Evolutionary conservation across 2,797 vertebrate genomes (phyloP).

Genomic region (Danio albolineatus): DNA sequence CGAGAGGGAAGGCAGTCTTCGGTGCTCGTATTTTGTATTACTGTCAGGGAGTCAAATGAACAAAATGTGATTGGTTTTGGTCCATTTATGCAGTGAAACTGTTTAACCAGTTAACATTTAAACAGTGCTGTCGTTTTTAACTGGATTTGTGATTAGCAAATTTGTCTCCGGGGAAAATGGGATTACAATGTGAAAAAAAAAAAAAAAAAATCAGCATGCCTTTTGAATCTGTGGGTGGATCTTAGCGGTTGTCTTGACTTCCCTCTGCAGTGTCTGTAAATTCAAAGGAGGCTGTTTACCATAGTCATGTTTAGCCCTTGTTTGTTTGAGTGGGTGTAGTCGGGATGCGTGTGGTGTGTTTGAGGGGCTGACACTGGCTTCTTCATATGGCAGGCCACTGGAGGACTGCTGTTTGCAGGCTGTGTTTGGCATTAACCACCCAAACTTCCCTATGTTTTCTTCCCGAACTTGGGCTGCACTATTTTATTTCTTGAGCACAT

Average conservation of each 20-base stretch:
- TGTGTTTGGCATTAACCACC: conserved; percentile 39
- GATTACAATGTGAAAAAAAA: conserved; percentile 32
- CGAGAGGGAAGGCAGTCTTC: background rate
- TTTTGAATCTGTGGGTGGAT: conserved; percentile 29
- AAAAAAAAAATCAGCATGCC: background rate
- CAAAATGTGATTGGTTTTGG: conserved; percentile 9
- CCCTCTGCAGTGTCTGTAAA: conserved; percentile 34
- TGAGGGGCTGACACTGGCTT: conserved; percentile 41
- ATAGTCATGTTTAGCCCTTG: conserved; percentile 47
- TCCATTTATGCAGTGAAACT: conserved; percentile 19
- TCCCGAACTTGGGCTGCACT: background rate
- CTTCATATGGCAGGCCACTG: conserved; percentile 51
- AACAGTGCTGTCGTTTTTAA: conserved; percentile 28
- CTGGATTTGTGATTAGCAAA: conserved; percentile 27
- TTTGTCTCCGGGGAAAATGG: conserved; percentile 30
- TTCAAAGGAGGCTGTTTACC: conserved; percentile 43
- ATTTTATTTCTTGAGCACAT: background rate
- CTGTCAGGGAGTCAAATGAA: conserved; percentile 4
- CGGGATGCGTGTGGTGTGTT: conserved; percentile 40
- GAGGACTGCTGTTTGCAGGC: conserved; percentile 46
- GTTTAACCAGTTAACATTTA: conserved; percentile 50
- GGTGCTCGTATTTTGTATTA: conserved; percentile 1
- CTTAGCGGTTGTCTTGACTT: conserved; percentile 28
- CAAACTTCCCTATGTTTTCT: conserved; percentile 26
- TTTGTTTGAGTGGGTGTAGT: conserved; percentile 46